Base-by-base conservation (phyloP, 2,888 invertebrate genomes). In the Ophion slaviceki region DNA sequence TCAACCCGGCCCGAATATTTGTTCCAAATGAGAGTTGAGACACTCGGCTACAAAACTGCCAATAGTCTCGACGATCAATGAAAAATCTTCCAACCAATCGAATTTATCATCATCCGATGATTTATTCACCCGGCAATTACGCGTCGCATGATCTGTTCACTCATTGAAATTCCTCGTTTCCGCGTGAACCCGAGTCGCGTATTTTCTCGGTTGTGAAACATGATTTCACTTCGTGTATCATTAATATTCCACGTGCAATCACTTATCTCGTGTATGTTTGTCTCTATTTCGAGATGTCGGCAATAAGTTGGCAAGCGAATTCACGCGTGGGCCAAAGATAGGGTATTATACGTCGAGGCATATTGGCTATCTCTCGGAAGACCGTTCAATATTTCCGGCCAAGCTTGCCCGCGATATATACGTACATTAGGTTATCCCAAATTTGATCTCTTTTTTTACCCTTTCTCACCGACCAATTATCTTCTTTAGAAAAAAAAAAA, bases 301-400 rank as follows among this genome's bases (percentile, higher is more conserved):
- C 80, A 81, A 86, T 84, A 86, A 86, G 81, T 83, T 83, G 61
- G 53, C 24, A 82, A 68, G 67, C 62, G 76, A 67, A 85, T 82
- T 80, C 28, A 70, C 71, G 40, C 74, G 74, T 80, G 78, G 86
- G 75, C 87, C 85, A 67, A 64, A 82, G 80, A 72, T 66, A 77
- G 67, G 75, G 47, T 76, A 71, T 66, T 80, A 64, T 66, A 88
- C 87, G 90, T 88, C 87, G 88, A 87, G 88, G 89, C 90, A 91
- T 92, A 92, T 92, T 92, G 91, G 91, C 90, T 90, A 91, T 92
- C 91, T 90, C 90, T 80, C 67, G 89, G 85, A 72, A 72, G 88
- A 88, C 87, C 85, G 86, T 87, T 88, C 89, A 92, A 91, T 90
- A 91, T 92, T 91, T 90, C 87, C 89, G 86, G 89, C 83, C 88